Evolutionary conservation across 2,113 vertebrate species (phyloP), one percentile per base, ranked within the genome.

Genomic region (Numida meleagris): DNA sequence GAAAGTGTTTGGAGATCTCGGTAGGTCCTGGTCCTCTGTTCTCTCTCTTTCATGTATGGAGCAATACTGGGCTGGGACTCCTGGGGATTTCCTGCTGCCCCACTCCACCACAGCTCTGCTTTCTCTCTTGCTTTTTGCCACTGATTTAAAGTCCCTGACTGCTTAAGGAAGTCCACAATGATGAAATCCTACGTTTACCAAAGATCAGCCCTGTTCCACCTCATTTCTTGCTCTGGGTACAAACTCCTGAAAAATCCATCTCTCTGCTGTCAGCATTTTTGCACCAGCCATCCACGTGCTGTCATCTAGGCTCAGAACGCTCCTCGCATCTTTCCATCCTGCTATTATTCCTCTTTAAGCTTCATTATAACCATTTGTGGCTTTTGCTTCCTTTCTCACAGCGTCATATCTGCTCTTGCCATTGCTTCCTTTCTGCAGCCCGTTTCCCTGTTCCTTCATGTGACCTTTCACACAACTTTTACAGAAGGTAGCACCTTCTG

Each of bases 31-130:
- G 27, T 83, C 31, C 27, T 11, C 14, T 19, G 33, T 46, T 14
- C 12, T 33, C 21, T 78, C 7, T 68, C 36, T 78, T 29, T 14
- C 1, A 0, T 33, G 51, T 8, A 3, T 0, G 6, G 45, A 86
- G 27, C 38, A 38, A 43, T 67, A 13, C 57, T 71, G 27, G 4
- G 24, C 40, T 34, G 70, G 29, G 15, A 42, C 71, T 11, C 6
- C 9, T 0, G 1, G 59, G 38, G 38, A 14, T 40, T 78, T 86
- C 66, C 57, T 88, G 21, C 14, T 50, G 38, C 62, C 25, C 33
- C 9, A 2, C 17, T 61, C 70, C n/a, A n/a, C 45, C 55, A 51
- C 14, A 67, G n/a, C 8, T 42, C 29, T 0, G 0, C 24, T 71
- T 62, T 17, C 33, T 9, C 42, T 86, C 58, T 82, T 33, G 29